These are phyloP conservation scores for Caenorhabditis wallacei DNA, from an alignment of 2,888 invertebrate species.

Conservation along the genomic window DNA sequence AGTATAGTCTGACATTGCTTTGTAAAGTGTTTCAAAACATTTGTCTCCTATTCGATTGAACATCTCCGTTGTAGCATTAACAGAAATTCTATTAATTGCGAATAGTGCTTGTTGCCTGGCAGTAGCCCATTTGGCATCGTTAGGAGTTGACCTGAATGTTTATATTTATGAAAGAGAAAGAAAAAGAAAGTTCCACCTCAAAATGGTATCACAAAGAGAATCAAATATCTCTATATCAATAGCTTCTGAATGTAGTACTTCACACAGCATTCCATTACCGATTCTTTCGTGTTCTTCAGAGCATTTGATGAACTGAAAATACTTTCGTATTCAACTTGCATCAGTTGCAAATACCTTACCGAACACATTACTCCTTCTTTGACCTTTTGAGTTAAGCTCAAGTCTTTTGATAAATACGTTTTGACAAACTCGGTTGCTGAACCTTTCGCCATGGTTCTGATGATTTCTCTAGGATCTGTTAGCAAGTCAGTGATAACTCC, in stretches of 20 bases:
- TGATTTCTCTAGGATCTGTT: constrained; percentile 38
- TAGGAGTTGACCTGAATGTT: constrained; percentile 39
- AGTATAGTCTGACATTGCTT: constrained; percentile 89
- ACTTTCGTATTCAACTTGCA: too few species aligned
- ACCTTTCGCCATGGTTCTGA: constrained; percentile 25
- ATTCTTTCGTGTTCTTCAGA: constrained; percentile 55
- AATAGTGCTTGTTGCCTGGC: constrained; percentile 52
- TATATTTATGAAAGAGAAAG: not conserved
- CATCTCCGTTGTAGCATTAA: constrained; percentile 16
- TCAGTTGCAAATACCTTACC: constrained; percentile 1
- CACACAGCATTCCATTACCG: constrained; percentile 59
- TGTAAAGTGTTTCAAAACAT: constrained; percentile 63
- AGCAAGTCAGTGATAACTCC: constrained; percentile 33
- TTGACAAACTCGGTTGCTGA: constrained; percentile 25
- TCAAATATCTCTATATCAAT: constrained; percentile 45
- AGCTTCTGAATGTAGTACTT: constrained; percentile 28
- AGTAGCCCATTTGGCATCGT: constrained; percentile 55
- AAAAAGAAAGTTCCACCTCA: constrained; percentile 19
- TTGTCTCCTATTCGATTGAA: constrained; percentile 30
- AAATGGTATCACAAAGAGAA: constrained; percentile 38
- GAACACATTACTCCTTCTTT: not conserved
- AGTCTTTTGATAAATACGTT: constrained; percentile 28
- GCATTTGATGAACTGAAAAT: constrained; percentile 48
- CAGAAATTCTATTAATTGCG: constrained; percentile 31
- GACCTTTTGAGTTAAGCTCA: constrained; percentile 11